Base-by-base conservation (phyloP, 2,888 invertebrate species). In the Phortica okadai region DNA sequence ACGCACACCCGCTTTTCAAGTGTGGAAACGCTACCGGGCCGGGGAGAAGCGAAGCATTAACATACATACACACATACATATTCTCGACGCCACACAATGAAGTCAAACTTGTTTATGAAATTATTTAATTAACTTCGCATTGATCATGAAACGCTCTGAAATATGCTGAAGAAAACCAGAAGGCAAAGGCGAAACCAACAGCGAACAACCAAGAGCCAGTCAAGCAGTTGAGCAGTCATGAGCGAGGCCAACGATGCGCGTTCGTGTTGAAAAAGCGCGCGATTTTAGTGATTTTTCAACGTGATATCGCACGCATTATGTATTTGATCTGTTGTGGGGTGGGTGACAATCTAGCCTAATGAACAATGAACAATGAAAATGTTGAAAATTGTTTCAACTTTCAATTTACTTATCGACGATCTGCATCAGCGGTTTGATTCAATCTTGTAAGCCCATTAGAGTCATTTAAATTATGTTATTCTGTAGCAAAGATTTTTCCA, bases 71-170 rank as follows among this genome's bases (percentile, higher is more conserved):
- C 62, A 50, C 25, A 70, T 14, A 69, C 14, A 67, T 25, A 16
- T 62, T 62, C 62, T 62, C 16, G 62, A 21, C 73, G 73, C 41
- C 59, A 25, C 41, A 25, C 58, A 58, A 72, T 62, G 59, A 73
- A 73, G 73, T 54, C 73, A 77, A 85, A 86, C 87, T 88, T 84
- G 88, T 86, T 83, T 85, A 82, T 77, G 74, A 76, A 75, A 80
- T 82, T 83, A 84, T 81, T 79, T 78, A 80, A 84, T 84, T 84
- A 83, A 79, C 75, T 79, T 78, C 72, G 77, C 82, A 80, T 77
- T 77, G 80, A 82, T 75, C 78, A 73, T 77, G 74, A 74, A 80
- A 77, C 25, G 44, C 42, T 54, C 33, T 33, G 33, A 33, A 33
- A 33, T 5, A 33, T 33, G 33, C 45, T 21, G 50, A 70, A 54